Percentiles rank a stretch among this genome's conserved stretches.
phyloP scores from a whole-genome alignment of 2,797 vertebrate species.

The Gambelia wislizenii region DNA sequence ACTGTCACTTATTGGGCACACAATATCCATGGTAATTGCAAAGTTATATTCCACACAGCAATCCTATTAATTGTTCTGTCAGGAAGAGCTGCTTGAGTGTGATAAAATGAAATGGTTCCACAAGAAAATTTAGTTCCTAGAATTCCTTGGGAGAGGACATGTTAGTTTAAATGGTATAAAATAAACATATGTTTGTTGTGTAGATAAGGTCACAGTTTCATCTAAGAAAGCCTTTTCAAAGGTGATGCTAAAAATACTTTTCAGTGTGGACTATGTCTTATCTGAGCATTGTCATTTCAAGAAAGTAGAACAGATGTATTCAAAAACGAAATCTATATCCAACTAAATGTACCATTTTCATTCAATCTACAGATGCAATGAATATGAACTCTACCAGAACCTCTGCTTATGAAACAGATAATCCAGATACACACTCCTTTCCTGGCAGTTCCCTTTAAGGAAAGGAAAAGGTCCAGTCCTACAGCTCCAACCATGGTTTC shows the following conservation, averaged over 20 bases:
- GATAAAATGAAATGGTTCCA: background rate
- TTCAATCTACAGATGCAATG: background rate
- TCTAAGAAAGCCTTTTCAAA: background rate
- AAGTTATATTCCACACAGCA: background rate
- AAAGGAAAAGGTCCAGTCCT: background rate
- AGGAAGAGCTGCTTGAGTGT: background rate
- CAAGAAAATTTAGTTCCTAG: background rate
- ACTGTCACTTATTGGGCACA: background rate
- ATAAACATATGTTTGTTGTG: background rate
- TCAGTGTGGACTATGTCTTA: background rate
- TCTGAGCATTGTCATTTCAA: background rate
- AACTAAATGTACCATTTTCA: background rate
- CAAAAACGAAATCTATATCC: background rate
- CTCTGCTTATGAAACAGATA: background rate
- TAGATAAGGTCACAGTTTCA: background rate
- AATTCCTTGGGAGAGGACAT: background rate
- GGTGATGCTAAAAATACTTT: background rate
- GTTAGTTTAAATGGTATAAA: background rate
- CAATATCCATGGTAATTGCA: background rate
- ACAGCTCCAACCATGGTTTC: background rate
- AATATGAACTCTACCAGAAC: background rate
- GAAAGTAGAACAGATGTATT: background rate
- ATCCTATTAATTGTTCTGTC: background rate
- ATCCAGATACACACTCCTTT: background rate
- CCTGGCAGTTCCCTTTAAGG: background rate